These are phyloP conservation scores for Temnothorax curvispinosus DNA, from an alignment of 1,140 invertebrate species.

Conservation along the genomic window DNA sequence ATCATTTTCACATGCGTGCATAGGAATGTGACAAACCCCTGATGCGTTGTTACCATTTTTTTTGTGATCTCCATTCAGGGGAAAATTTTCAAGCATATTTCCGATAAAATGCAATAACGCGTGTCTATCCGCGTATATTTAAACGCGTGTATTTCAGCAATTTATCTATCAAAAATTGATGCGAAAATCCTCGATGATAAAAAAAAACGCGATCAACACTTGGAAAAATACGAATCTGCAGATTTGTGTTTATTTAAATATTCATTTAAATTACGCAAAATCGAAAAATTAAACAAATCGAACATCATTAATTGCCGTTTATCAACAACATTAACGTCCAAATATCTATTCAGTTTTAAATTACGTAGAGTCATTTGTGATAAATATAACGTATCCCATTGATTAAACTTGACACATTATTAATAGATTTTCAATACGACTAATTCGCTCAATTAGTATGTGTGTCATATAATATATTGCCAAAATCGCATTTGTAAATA, in stretches of 20 bases:
- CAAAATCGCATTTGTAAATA: constrained; percentile 37
- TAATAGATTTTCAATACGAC: neutral
- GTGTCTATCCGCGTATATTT: constrained; percentile 45
- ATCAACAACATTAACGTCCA: neutral
- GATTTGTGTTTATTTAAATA: constrained; percentile 13
- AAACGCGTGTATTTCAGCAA: constrained; percentile 56
- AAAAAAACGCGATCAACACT: neutral
- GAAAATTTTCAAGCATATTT: constrained; percentile 59
- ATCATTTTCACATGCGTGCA: constrained; percentile 39
- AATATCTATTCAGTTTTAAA: neutral
- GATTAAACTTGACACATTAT: constrained; percentile 28
- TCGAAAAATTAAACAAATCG: neutral
- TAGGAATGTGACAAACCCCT: constrained; percentile 51
- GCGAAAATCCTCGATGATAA: constrained; percentile 18
- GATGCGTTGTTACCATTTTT: constrained; percentile 50
- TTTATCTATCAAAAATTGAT: constrained; percentile 54
- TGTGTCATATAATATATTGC: neutral
- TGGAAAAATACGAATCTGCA: constrained; percentile 26
- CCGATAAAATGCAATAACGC: constrained; percentile 61
- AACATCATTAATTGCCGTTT: neutral
- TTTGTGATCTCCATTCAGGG: constrained; percentile 39
- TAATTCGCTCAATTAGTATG: constrained; percentile 34
- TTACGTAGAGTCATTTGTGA: neutral
- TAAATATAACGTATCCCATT: neutral
- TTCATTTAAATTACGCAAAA: neutral